Evolutionary conservation across 2,113 vertebrate genomes (phyloP), one percentile per base, ranked within the genome.

Genomic region (Caranx ignobilis): DNA sequence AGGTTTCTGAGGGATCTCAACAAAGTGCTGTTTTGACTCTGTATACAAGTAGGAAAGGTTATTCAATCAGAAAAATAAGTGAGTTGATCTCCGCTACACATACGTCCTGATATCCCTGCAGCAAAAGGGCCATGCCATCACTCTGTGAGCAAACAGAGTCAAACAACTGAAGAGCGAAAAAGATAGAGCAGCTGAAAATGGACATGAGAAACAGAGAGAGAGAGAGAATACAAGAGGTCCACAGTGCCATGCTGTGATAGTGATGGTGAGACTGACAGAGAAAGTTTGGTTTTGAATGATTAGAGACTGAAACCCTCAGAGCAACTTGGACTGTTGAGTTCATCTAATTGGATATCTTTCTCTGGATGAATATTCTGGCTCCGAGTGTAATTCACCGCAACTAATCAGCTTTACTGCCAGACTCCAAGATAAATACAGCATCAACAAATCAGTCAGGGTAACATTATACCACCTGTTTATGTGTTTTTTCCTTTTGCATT

Each of bases 301-400:
- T 52, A 19, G 26, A 70, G 47, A 56, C 2, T 61, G 41, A 85
- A 65, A 69, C 48, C 62, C 79, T 19, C 37, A 11, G 11, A 71
- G 80, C 61, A 26, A 35, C 75, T 43, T 16, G 12, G n/a, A 63
- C 9, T 84, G 52, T 66, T 72, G 45, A 43, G 72, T 77, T 77
- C 6, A 73, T 76, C 21, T 65, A 75, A 89, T 81, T 80, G 69
- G 47, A 78, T 63, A 11, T 74, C 80, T 83, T 80, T 16, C 31
- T 59, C 67, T 71, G 50, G 13, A 82, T 75, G 69, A 69, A 82
- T 65, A 35, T 39, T 57, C 41, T 6, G 41, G 35, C 48, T 21
- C 2, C 50, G 63, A 79, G 39, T 26, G 43, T 65, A 54, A 43
- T 81, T 79, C 50, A 68, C 87, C 79, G 75, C 32, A 68, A 45